phyloP scores from a whole-genome alignment of 2,113 vertebrate species.

The Bujurquina vittata region DNA sequence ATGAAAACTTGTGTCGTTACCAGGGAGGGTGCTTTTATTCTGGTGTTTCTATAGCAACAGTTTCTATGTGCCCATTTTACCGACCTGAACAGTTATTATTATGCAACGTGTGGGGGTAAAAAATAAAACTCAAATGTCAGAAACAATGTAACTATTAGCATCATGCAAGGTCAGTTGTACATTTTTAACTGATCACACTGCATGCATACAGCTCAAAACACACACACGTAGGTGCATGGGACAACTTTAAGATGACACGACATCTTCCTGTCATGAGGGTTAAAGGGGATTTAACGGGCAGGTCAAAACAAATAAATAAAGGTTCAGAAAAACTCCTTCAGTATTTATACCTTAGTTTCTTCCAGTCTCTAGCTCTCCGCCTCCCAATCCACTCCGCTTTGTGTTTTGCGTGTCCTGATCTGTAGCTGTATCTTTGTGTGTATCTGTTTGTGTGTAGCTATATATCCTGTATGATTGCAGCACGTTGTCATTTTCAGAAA shows the following conservation, averaged over 20 bases:
- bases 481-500: slow-evolving; percentile 55
- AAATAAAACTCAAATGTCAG: slow-evolving; percentile 28
- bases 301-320: not conserved
- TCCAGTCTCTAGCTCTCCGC: not conserved
- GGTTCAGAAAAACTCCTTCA: not conserved
- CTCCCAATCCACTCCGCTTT: not conserved
- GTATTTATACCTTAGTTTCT: not conserved
- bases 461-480: slow-evolving; percentile 37
- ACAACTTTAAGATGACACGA: slow-evolving; percentile 10
- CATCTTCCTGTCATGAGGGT: not conserved
- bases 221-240: not conserved
- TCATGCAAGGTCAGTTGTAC: slow-evolving; percentile 19
- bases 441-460: slow-evolving; percentile 22
- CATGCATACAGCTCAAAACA: not conserved
- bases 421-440: slow-evolving; percentile 7
- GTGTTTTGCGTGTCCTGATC: slow-evolving; percentile 10
- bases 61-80: slow-evolving; percentile 71
- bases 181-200: not conserved
- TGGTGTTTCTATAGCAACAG: slow-evolving; percentile 78
- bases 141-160: slow-evolving; percentile 58
- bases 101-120: slow-evolving; percentile 53
- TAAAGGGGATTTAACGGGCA: not conserved
- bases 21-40: slow-evolving; percentile 75
- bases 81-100: slow-evolving; percentile 69
- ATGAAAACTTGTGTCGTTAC: slow-evolving; percentile 73